Percentiles rank a stretch among this genome's conserved stretches.
phyloP scores from a whole-genome alignment of 1,140 invertebrate genomes.

The Cherax quadricarinatus region DNA sequence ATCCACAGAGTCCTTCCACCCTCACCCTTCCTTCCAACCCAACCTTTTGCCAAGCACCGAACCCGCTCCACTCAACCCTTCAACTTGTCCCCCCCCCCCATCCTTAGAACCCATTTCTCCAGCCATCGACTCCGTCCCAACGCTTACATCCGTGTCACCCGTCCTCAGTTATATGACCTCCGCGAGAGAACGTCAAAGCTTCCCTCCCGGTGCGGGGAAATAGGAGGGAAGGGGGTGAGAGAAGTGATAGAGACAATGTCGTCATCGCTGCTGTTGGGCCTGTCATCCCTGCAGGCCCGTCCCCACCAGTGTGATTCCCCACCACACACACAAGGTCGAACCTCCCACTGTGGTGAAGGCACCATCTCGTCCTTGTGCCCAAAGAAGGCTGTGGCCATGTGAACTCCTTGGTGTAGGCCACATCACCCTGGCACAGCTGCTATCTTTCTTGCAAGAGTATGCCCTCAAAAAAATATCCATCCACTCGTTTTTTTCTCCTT shows the following conservation, averaged over 20 bases:
- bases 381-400: neutral
- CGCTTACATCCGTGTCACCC: neutral
- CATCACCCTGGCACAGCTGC: neutral
- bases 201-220: neutral
- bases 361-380: neutral
- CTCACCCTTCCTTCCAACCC: no score
- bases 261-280: neutral
- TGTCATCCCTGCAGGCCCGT: neutral
- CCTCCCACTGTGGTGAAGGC: neutral
- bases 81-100: neutral
- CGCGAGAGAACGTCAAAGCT: constrained; percentile 21
- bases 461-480: constrained; percentile 26
- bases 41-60: no score
- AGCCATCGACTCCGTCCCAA: neutral
- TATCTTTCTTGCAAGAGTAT: constrained; percentile 9
- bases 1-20: no score
- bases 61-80: neutral
- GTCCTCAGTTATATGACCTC: constrained; percentile 6
- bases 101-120: neutral
- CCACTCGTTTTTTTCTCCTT: neutral
- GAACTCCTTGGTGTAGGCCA: neutral
- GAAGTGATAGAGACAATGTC: constrained; percentile 29
- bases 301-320: neutral
- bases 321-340: neutral
- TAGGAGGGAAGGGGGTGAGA: neutral